phyloP scores from a whole-genome alignment of 1,140 invertebrate species.

The Phenacoccus solenopsis region DNA sequence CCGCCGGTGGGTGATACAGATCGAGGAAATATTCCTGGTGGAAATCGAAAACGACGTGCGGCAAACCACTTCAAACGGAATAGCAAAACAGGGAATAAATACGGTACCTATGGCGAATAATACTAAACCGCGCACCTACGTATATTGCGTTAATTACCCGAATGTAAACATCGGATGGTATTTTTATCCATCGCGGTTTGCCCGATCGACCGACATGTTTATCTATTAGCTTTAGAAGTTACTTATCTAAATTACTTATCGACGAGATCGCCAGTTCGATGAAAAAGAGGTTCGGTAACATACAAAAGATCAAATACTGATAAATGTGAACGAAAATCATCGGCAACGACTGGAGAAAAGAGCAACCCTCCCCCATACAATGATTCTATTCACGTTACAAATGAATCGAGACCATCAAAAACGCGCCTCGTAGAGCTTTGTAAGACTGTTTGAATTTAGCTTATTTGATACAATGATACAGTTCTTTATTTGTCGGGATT shows the following conservation, averaged over 20 bases:
- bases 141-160: background rate
- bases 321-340: constrained; percentile 16
- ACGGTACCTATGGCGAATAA: too few relatives aligned
- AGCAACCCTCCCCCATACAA: background rate
- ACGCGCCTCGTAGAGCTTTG: background rate
- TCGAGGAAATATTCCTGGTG: too few relatives aligned
- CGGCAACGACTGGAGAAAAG: background rate
- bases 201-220: background rate
- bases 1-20: too few relatives aligned
- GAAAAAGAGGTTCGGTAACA: background rate
- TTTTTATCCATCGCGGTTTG: too few relatives aligned
- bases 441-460: background rate
- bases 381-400: background rate
- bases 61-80: too few relatives aligned
- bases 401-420: constrained; percentile 1
- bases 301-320: constrained; percentile 16
- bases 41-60: too few relatives aligned
- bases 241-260: constrained; percentile 18
- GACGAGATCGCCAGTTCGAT: background rate
- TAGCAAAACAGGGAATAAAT: too few relatives aligned
- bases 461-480: constrained; percentile 3
- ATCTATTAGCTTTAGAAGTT: constrained; percentile 11
- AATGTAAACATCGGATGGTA: background rate
- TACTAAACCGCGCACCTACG: too few relatives aligned
- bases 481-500: constrained; percentile 11